Conservation (phyloP, 2,113 vertebrate species). For the Puffinus mauretanicus region DNA sequence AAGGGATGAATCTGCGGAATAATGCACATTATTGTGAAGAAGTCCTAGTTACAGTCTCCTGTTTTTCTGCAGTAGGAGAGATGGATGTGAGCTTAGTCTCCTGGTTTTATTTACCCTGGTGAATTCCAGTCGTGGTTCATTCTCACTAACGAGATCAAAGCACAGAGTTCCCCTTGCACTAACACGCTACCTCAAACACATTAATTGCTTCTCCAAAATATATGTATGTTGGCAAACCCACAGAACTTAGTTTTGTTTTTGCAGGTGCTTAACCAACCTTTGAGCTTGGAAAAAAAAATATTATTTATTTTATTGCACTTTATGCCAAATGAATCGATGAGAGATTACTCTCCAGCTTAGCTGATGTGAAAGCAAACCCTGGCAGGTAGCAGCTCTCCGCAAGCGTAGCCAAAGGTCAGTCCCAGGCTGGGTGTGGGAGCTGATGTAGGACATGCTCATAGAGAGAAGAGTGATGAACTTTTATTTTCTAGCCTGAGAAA, state of each 20-base stretch:
- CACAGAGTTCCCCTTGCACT: neutral
- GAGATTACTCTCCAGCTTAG: neutral
- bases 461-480: neutral
- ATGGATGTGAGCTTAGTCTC: neutral
- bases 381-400: neutral
- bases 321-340: neutral
- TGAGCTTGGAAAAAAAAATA: neutral
- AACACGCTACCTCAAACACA: neutral
- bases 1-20: neutral
- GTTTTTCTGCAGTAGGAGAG: neutral
- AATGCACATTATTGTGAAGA: neutral
- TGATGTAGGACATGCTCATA: neutral
- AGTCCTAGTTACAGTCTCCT: neutral
- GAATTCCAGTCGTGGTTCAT: neutral
- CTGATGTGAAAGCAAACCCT: neutral
- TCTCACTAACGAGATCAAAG: constrained; percentile 3
- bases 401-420: neutral
- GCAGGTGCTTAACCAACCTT: constrained; percentile 26
- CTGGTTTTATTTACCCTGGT: neutral
- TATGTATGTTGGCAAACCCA: neutral
- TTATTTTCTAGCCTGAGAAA: neutral
- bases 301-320: neutral
- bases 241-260: neutral
- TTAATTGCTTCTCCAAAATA: neutral
- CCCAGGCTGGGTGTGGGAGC: rapidly evolving